Evolutionary conservation across 2,113 vertebrate species (phyloP).

Genomic region (Bufo gargarizans): DNA sequence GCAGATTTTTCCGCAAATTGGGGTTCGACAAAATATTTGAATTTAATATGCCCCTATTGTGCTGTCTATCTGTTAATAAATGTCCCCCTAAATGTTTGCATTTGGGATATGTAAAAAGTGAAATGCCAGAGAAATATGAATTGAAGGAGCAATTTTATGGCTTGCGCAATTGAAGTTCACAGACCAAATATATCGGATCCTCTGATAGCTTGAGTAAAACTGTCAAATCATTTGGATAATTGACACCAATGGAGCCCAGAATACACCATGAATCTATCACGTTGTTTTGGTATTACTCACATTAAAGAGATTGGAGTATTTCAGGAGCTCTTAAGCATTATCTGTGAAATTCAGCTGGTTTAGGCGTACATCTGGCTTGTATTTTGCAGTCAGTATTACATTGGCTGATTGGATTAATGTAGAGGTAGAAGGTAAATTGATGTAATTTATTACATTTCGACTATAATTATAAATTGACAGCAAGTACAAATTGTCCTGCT

Average conservation of each 20-base stretch:
- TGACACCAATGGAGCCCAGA: not conserved
- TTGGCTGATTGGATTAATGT: slow-evolving; percentile 41
- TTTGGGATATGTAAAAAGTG: not conserved
- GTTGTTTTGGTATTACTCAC: slow-evolving; percentile 18
- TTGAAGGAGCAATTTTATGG: not conserved
- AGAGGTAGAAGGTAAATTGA: slow-evolving; percentile 40
- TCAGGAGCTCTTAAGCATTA: slow-evolving; percentile 16
- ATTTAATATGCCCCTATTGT: too few species aligned
- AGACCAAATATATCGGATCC: not conserved
- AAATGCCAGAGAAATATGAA: not conserved
- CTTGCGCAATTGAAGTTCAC: not conserved
- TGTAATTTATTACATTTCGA: slow-evolving; percentile 37
- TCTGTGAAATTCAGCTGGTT: slow-evolving; percentile 22
- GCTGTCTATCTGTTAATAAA: too few species aligned
- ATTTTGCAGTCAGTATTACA: slow-evolving; percentile 15
- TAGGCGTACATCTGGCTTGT: slow-evolving; percentile 22
- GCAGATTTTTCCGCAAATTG: too few species aligned
- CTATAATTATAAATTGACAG: slow-evolving; percentile 31
- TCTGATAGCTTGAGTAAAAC: not conserved
- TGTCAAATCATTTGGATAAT: not conserved
- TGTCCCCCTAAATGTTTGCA: not conserved
- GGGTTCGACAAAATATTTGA: too few species aligned
- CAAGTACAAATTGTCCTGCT: slow-evolving; percentile 26
- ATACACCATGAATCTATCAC: not conserved
- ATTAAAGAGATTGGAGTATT: slow-evolving; percentile 16